Percentiles rank a stretch among this genome's conserved stretches.
These are phyloP conservation scores for Tympanuchus pallidicinctus DNA, from an alignment of 2,113 vertebrate species.

Conservation along the genomic window DNA sequence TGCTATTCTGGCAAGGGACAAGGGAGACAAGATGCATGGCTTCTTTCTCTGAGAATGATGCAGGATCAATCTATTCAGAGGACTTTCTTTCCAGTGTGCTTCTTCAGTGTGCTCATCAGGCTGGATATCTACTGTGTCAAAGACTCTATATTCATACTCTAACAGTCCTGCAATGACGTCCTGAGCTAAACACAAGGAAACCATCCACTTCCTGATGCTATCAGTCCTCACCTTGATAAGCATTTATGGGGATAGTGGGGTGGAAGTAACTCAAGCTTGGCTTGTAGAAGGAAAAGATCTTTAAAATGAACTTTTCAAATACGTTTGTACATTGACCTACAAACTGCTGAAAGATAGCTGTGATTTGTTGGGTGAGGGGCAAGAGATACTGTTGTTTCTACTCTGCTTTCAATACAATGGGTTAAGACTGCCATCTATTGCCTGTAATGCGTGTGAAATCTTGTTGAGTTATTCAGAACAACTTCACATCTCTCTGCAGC, in stretches of 20 bases:
- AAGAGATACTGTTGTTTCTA: neutral
- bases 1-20: neutral
- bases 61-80: neutral
- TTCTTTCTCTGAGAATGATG: neutral
- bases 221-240: neutral
- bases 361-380: neutral
- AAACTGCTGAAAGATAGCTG: neutral
- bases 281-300: conserved; percentile 8
- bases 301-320: conserved; percentile 44
- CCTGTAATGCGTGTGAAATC: neutral
- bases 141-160: neutral
- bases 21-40: neutral
- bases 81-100: neutral
- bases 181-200: neutral
- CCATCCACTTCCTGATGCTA: neutral
- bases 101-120: neutral
- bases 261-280: neutral
- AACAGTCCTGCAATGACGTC: neutral
- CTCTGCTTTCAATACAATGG: neutral
- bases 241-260: neutral
- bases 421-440: conserved; percentile 70
- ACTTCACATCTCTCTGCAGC: neutral
- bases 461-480: neutral
- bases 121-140: neutral
- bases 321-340: conserved; percentile 33